Evolutionary conservation across 1,140 invertebrate genomes (phyloP).

Genomic region (Diorhabda elongata): DNA sequence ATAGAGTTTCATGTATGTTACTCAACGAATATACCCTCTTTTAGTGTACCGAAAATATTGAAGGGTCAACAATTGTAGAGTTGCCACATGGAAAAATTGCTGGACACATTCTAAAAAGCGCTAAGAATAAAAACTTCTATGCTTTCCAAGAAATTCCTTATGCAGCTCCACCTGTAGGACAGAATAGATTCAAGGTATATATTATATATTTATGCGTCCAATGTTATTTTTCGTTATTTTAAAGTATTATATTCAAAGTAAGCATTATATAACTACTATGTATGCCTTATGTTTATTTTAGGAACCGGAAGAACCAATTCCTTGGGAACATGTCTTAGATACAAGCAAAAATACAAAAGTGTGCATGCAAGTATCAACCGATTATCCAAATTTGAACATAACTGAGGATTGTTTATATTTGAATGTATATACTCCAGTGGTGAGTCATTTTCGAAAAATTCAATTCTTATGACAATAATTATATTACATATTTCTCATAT

Average conservation of each 20-base stretch:
- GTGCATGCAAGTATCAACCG: neutral
- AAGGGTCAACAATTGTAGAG: neutral
- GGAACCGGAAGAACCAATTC: neutral
- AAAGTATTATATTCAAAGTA: no score
- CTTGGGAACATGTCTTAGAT: neutral
- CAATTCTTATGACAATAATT: no score
- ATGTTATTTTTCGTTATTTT: no score
- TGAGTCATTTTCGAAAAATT: neutral
- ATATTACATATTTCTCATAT: no score
- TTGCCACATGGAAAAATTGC: slow-evolving; percentile 10
- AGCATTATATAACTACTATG: no score
- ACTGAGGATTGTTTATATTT: neutral
- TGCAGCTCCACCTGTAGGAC: slow-evolving; percentile 4
- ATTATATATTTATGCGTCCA: no score
- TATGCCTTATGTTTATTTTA: neutral
- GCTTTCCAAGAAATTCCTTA: slow-evolving; percentile 16
- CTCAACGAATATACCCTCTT: no score
- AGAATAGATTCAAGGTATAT: slow-evolving; percentile 10
- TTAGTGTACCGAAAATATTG: no score
- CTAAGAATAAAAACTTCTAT: slow-evolving; percentile 7
- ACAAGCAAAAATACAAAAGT: neutral
- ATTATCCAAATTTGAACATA: neutral
- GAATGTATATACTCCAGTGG: neutral
- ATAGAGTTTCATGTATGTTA: no score
- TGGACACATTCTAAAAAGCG: slow-evolving; percentile 6